Conservation (phyloP, 2,888 invertebrate genomes). For the Tiliacea aurago region DNA sequence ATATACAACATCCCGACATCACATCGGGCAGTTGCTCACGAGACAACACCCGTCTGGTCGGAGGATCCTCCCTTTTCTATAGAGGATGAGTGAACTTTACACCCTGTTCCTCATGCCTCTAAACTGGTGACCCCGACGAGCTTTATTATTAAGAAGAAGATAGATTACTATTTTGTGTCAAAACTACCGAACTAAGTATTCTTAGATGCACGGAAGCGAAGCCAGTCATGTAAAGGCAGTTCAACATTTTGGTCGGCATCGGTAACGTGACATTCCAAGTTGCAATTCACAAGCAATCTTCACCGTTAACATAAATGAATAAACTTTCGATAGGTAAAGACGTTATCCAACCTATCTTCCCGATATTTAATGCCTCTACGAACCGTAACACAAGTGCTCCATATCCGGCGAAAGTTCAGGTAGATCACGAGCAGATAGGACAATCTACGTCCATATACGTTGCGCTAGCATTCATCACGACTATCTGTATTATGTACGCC, state of each 20-base stretch:
- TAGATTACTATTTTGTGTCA: too few relatives aligned
- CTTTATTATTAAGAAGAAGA: too few relatives aligned
- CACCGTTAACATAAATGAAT: neutral
- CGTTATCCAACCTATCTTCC: neutral
- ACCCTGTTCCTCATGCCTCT: too few relatives aligned
- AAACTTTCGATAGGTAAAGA: neutral
- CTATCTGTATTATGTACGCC: conserved; percentile 67
- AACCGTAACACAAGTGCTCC: conserved; percentile 21
- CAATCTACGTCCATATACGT: conserved; percentile 74
- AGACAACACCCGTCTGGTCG: too few relatives aligned
- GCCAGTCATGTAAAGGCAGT: too few relatives aligned
- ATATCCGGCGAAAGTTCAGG: conserved; percentile 63
- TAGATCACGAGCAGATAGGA: conserved; percentile 54
- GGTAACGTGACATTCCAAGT: neutral
- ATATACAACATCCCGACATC: too few relatives aligned
- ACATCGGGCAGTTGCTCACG: too few relatives aligned
- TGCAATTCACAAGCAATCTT: neutral
- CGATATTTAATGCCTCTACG: neutral
- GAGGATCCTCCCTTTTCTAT: too few relatives aligned
- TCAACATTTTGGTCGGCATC: neutral
- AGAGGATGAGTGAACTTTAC: too few relatives aligned
- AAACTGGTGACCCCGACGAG: too few relatives aligned
- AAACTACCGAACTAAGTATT: too few relatives aligned
- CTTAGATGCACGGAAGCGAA: too few relatives aligned
- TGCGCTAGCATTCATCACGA: conserved; percentile 72